Evolutionary conservation across 2,888 invertebrate species (phyloP).

Genomic region (Trissolcus brochymenae): DNA sequence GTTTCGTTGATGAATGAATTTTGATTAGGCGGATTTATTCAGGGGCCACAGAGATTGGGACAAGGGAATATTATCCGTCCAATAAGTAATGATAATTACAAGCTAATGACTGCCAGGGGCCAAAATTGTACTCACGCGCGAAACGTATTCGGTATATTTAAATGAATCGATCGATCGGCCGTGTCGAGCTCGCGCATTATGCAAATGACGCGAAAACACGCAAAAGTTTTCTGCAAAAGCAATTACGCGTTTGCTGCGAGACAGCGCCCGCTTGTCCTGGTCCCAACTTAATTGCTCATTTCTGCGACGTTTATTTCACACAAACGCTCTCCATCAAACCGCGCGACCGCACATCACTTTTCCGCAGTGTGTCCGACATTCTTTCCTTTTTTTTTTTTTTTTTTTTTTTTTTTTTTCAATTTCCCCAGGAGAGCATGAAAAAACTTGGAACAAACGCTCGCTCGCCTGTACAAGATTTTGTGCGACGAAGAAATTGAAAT

Average conservation of each 20-base stretch:
- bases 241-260: conserved; percentile 72
- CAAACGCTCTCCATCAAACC: conserved; percentile 31
- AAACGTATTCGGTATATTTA: conserved; percentile 72
- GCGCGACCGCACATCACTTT: conserved; percentile 32
- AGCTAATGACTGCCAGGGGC: conserved; percentile 67
- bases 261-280: conserved; percentile 64
- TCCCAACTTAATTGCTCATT: conserved; percentile 71
- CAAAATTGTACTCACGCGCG: conserved; percentile 57
- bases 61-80: conserved; percentile 61
- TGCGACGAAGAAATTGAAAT: conserved; percentile 41
- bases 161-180: conserved; percentile 75
- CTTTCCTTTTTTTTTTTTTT: conserved; percentile 19
- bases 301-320: conserved; percentile 63
- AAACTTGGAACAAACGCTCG: neutral
- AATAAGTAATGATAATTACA: conserved; percentile 76
- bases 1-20: conserved; percentile 22
- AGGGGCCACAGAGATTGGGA: conserved; percentile 43
- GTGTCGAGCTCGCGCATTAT: conserved; percentile 74
- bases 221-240: conserved; percentile 74
- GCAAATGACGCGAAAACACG: conserved; percentile 74
- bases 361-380: conserved; percentile 2
- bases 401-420: conserved; percentile 1
- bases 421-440: too few species aligned
- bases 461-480: conserved; percentile 11
- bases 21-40: conserved; percentile 64